Base-by-base conservation (phyloP, 1,140 invertebrate species). In the Bombus confusus region DNA sequence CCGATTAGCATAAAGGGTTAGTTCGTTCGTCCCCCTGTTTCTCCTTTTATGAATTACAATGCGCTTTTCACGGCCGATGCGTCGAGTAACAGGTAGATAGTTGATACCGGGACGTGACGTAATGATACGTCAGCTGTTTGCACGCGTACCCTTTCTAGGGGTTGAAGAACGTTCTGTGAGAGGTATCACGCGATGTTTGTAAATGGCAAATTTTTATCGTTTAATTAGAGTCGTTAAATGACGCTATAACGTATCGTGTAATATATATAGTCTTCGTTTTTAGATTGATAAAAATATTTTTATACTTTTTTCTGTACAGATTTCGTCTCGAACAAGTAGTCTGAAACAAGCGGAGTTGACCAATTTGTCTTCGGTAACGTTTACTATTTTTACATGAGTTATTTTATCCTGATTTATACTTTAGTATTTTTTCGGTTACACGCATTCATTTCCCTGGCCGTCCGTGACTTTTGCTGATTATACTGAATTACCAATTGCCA, bases 1-100 rank as follows among this genome's bases (percentile, higher is more conserved):
- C 18, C 25, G 25, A 91, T 94, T 93, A 93, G 79, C 90, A 92
- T 93, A 88, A 88, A 85, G 92, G 89, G 91, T 91, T 92, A 87
- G 85, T 57, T 72, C 25, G 34, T 25, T 62, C 31, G 28, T 52
- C 72, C 59, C 81, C 22, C 31, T 28, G 22, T 39, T 47, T 79
- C 66, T 66, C 13, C 1, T 10, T n/a, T 80, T 80, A 80, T 77
- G 85, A 86, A 91, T 92, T 87, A 87, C 72, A 89, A 86, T 90
- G 85, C 75, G 87, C 74, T 92, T 92, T 92, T 93, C 88, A 92
- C 85, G 90, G 87, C 68, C 64, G 84, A 79, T 87, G 78, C 64
- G 22, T 80, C 82, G 59, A 41, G 79, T 90, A 90, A 90, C 89
- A 90, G 88, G 86, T 90, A 87, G 79, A 87, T 82, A 66, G 74